These are phyloP conservation scores for Eupithecia pulchellata DNA, from an alignment of 2,888 invertebrate species.

Conservation along the genomic window DNA sequence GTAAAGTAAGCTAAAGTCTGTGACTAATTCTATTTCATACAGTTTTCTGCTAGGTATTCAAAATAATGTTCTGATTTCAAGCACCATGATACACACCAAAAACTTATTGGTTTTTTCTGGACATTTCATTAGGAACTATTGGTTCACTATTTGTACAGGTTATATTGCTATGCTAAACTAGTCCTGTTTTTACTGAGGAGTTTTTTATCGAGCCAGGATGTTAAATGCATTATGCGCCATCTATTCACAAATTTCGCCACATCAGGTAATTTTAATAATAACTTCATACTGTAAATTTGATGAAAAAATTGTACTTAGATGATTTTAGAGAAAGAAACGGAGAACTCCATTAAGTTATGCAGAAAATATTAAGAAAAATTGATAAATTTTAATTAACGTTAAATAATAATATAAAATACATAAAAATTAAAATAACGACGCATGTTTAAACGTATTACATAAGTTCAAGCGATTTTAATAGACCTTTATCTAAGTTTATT, in stretches of 20 bases:
- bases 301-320: neutral
- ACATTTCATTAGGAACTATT: conserved; percentile 24
- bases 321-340: neutral
- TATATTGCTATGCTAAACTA: neutral
- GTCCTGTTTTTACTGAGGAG: neutral
- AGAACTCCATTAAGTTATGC: neutral
- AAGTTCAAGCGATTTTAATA: neutral
- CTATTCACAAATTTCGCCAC: neutral
- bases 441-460: neutral
- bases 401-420: no score
- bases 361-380: neutral
- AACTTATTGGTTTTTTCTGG: conserved; percentile 10
- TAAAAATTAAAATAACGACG: neutral
- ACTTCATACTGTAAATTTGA: neutral
- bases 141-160: conserved; percentile 6
- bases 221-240: neutral
- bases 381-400: no score
- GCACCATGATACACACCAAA: conserved; percentile 16
- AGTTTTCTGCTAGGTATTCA: neutral
- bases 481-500: neutral
- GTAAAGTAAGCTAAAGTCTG: neutral
- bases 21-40: neutral
- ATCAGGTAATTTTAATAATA: neutral
- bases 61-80: conserved; percentile 18
- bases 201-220: neutral